phyloP scores from a whole-genome alignment of 2,113 vertebrate species.

The Centropristis striata region DNA sequence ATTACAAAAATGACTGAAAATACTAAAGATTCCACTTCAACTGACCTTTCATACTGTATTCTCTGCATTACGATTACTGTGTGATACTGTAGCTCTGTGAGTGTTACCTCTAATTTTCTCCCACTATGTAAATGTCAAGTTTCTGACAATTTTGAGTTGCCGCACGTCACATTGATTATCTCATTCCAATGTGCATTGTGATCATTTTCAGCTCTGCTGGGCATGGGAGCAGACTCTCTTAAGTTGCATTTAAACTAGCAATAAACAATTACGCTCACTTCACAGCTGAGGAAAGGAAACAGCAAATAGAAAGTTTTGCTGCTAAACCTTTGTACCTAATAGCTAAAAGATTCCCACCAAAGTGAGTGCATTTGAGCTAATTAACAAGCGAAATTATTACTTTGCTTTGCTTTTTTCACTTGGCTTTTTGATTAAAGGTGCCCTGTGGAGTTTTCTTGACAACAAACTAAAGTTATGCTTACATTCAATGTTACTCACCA shows the following conservation, averaged over 20 bases:
- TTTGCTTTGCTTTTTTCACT: conserved; percentile 60
- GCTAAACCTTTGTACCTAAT: not conserved
- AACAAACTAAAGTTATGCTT: not conserved
- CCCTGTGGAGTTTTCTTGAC: conserved; percentile 12
- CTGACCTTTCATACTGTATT: conserved; percentile 76
- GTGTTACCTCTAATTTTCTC: conserved; percentile 76
- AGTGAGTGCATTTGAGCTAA: conserved; percentile 54
- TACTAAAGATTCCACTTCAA: conserved; percentile 59
- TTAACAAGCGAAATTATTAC: conserved; percentile 29
- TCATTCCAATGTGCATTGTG: conserved; percentile 57
- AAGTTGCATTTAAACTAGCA: conserved; percentile 36
- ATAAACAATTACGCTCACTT: conserved; percentile 53
- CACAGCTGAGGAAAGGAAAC: conserved; percentile 6
- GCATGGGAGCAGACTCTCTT: conserved; percentile 52
- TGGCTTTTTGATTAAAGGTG: conserved; percentile 43
- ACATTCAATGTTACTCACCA: not conserved
- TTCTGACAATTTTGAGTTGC: conserved; percentile 52
- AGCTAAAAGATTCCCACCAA: conserved; percentile 24
- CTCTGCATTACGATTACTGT: conserved; percentile 80
- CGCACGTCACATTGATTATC: conserved; percentile 50
- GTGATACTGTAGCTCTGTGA: conserved; percentile 84
- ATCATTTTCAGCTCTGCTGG: conserved; percentile 64
- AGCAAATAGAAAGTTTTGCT: conserved; percentile 20
- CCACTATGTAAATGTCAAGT: conserved; percentile 49
- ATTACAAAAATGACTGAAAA: conserved; percentile 19